Percentiles rank a stretch among this genome's conserved stretches.
Evolutionary conservation across 2,888 invertebrate species (phyloP).

Genomic region (Cylloceria caligata): DNA sequence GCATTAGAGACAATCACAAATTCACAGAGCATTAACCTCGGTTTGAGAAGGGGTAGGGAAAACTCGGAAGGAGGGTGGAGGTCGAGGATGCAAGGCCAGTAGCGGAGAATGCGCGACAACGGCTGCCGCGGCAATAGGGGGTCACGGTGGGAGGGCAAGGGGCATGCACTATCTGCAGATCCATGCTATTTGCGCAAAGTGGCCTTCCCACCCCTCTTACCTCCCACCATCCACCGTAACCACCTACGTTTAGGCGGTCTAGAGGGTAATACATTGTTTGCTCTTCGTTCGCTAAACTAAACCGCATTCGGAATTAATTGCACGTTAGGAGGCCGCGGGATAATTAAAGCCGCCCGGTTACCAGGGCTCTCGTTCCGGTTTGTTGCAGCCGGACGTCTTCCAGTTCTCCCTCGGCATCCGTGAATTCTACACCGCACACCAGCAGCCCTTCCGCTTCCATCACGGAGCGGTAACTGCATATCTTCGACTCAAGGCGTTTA

Average conservation of each 20-base stretch:
- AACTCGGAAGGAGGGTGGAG: conserved; percentile 63
- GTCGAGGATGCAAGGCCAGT: conserved; percentile 68
- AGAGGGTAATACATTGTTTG: conserved; percentile 81
- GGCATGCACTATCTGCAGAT: conserved; percentile 79
- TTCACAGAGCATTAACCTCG: conserved; percentile 78
- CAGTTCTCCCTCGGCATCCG: conserved; percentile 43
- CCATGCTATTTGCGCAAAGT: conserved; percentile 81
- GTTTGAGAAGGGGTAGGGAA: conserved; percentile 61
- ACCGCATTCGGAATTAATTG: conserved; percentile 83
- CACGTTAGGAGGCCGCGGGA: conserved; percentile 81
- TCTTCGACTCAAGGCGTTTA: not conserved
- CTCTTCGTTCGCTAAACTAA: conserved; percentile 82
- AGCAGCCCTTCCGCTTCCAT: conserved; percentile 1
- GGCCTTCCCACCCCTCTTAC: conserved; percentile 70
- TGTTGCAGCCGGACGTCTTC: conserved; percentile 75
- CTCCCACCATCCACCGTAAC: conserved; percentile 73
- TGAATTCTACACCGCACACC: conserved; percentile 16
- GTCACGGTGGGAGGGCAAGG: conserved; percentile 64
- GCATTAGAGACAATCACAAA: conserved; percentile 78
- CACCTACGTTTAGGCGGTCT: conserved; percentile 79
- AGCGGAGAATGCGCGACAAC: conserved; percentile 67
- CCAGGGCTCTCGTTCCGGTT: conserved; percentile 72
- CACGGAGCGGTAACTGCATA: not conserved
- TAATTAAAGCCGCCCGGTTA: conserved; percentile 81
- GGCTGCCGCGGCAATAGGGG: conserved; percentile 64